A percentile compares a stretch with the other conserved stretches of the same genome.
These are phyloP conservation scores for Lasioglossum calceatum DNA, from an alignment of 2,888 invertebrate genomes.

Conservation along the genomic window DNA sequence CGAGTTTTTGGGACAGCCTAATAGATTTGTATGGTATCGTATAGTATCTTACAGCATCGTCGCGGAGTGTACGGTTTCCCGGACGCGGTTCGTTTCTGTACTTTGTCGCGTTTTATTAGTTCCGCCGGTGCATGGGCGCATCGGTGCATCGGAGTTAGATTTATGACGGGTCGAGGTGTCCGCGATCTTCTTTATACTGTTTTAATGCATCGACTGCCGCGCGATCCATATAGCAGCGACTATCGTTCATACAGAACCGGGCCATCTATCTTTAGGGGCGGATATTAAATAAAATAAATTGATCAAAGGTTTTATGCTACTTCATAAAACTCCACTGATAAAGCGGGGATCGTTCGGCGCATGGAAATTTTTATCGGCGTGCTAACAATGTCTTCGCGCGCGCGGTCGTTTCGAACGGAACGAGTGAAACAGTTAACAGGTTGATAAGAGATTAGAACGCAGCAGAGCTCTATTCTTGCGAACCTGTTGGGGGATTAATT, in stretches of 20 bases:
- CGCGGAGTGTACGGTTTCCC: neutral
- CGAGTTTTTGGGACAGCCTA: too few relatives aligned
- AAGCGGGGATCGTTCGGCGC: neutral
- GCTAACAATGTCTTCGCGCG: neutral
- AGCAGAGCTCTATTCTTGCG: neutral
- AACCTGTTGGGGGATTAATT: neutral
- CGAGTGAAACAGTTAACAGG: neutral
- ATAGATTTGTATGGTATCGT: neutral
- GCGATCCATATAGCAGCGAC: too few relatives aligned
- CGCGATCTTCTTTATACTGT: constrained; percentile 1
- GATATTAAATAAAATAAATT: constrained; percentile 12
- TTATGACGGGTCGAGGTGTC: neutral
- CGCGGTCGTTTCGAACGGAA: neutral
- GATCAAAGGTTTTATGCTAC: neutral
- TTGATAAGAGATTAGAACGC: neutral
- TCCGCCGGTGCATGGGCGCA: neutral
- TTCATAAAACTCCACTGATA: constrained; percentile 6
- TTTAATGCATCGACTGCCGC: constrained; percentile 7
- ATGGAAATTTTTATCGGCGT: neutral
- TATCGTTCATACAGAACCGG: neutral
- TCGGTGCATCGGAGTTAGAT: neutral
- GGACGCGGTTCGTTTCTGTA: neutral
- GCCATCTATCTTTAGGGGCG: neutral
- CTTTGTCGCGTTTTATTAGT: neutral
- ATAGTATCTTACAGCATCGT: neutral